Conservation (phyloP, 2,888 invertebrate species). For the Tholera decimalis region DNA sequence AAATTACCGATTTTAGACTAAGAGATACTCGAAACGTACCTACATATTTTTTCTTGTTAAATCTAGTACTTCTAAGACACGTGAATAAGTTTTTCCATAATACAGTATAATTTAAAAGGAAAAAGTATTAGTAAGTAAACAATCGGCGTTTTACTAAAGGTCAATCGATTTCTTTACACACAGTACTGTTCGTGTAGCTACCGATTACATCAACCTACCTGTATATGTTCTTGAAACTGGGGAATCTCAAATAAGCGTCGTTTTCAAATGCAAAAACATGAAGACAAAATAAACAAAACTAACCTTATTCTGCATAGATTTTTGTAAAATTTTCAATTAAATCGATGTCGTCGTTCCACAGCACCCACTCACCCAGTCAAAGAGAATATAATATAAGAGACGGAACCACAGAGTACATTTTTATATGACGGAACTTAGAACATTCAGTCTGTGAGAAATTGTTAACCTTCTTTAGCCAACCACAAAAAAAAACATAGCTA, state of each 20-base stretch:
- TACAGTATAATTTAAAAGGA: constrained; percentile 26
- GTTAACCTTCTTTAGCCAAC: no score
- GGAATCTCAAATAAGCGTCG: constrained; percentile 59
- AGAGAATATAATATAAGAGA: no score
- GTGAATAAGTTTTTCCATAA: constrained; percentile 43
- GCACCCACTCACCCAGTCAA: no score
- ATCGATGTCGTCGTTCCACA: no score
- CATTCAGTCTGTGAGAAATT: no score
- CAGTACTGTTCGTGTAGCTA: constrained; percentile 34
- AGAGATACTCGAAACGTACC: constrained; percentile 7
- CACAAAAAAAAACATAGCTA: no score
- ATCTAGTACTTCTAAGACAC: constrained; percentile 43
- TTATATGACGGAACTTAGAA: no score
- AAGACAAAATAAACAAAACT: constrained; percentile 19
- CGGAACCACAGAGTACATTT: no score
- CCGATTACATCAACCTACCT: constrained; percentile 48
- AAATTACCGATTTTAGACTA: constrained; percentile 7
- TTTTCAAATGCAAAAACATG: constrained; percentile 37
- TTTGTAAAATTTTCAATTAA: no score
- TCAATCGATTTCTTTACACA: constrained; percentile 66
- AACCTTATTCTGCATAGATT: constrained; percentile 57
- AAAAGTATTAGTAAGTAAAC: constrained; percentile 58
- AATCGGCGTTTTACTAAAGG: constrained; percentile 62
- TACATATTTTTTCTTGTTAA: constrained; percentile 33
- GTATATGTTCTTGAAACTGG: constrained; percentile 26